Conservation (phyloP, 2,888 invertebrate species). For the Pristionchus fissidentatus region DNA sequence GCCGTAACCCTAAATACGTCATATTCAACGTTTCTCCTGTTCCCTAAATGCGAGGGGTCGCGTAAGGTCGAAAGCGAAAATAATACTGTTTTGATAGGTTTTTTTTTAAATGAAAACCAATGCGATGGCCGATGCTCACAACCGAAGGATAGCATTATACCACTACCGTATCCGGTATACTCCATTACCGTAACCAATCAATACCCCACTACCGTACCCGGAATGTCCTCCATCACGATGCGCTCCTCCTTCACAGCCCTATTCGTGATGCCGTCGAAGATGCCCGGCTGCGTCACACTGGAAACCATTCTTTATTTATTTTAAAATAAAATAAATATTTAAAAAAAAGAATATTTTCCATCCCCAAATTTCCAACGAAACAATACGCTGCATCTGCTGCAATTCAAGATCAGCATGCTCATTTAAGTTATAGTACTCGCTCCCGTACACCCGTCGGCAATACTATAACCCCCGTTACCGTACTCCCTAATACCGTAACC, state of each 20-base stretch:
- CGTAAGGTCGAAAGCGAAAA: too few species aligned
- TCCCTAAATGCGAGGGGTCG: too few species aligned
- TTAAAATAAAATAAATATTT: not conserved
- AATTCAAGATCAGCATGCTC: too few species aligned
- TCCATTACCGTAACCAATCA: too few species aligned
- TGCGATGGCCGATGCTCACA: not conserved
- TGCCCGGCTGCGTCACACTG: slow-evolving; percentile 47
- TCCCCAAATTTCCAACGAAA: not conserved
- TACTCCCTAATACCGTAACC: too few species aligned
- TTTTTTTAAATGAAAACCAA: too few species aligned
- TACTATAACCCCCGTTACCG: not conserved
- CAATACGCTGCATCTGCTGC: too few species aligned
- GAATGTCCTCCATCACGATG: slow-evolving; percentile 54
- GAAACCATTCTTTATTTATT: not conserved
- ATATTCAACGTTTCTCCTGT: too few species aligned
- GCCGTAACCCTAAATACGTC: too few species aligned
- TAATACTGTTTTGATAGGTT: too few species aligned
- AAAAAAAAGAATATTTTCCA: not conserved
- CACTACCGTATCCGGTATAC: not conserved
- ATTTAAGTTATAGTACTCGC: not conserved
- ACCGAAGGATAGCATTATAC: not conserved
- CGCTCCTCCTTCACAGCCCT: slow-evolving; percentile 43
- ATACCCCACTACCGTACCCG: too few species aligned
- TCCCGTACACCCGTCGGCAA: too few species aligned
- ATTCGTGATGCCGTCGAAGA: slow-evolving; percentile 50